phyloP scores from a whole-genome alignment of 1,140 invertebrate species.

The Tetragnatha versicolor region DNA sequence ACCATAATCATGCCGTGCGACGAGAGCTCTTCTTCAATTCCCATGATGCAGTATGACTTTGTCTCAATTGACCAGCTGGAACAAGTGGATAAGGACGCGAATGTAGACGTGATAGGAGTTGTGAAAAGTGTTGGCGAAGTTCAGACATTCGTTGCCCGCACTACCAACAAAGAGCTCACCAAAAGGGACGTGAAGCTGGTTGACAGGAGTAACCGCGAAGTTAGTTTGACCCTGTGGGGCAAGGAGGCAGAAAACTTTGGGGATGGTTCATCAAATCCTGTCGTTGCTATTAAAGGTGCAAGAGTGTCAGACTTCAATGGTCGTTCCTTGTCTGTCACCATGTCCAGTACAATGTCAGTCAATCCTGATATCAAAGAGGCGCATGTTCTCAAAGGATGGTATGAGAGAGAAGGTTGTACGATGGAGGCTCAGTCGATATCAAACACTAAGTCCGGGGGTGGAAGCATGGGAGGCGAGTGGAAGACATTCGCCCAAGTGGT shows the following conservation, averaged over 20 bases:
- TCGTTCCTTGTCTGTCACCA: conserved; percentile 64
- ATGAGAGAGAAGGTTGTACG: conserved; percentile 75
- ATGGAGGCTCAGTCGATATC: conserved; percentile 73
- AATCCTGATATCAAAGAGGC: conserved; percentile 91
- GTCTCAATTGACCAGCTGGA: conserved; percentile 78
- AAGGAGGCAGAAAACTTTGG: conserved; percentile 81
- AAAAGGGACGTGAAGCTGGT: conserved; percentile 90
- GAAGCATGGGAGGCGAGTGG: conserved; percentile 63
- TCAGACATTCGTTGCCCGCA: conserved; percentile 74
- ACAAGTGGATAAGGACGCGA: conserved; percentile 62
- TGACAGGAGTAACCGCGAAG: conserved; percentile 81
- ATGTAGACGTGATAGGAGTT: conserved; percentile 87
- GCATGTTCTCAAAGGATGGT: conserved; percentile 87
- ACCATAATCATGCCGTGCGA: conserved; percentile 77
- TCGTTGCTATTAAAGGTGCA: conserved; percentile 83
- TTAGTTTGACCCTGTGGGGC: conserved; percentile 68
- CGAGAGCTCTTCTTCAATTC: conserved; percentile 70
- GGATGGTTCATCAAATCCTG: conserved; percentile 76
- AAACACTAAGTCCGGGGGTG: conserved; percentile 60
- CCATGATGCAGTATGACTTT: conserved; percentile 85
- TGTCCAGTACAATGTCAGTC: conserved; percentile 68
- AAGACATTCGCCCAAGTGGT: conserved; percentile 78
- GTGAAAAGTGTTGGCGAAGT: conserved; percentile 80
- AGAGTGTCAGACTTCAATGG: conserved; percentile 79
- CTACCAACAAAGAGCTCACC: conserved; percentile 81